Conservation (phyloP, 2,888 invertebrate genomes). For the Tolmerus cingulatus region DNA sequence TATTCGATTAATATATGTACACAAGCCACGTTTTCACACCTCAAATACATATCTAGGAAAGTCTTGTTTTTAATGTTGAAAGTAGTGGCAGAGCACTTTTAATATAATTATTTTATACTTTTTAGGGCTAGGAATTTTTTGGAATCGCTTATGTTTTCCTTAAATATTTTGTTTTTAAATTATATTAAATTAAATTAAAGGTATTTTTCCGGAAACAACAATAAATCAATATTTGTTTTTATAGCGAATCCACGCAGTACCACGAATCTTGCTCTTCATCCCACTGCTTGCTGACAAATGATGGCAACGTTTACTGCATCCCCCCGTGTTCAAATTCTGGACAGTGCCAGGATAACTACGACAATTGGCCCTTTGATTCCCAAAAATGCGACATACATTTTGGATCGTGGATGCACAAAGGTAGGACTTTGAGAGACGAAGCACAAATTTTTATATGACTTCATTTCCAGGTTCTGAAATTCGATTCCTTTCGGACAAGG, state of each 20-base stretch:
- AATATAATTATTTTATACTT: no score
- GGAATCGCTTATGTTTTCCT: no score
- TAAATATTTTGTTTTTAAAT: no score
- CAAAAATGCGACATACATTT: constrained; percentile 72
- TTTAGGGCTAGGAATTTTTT: no score
- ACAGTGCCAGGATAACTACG: constrained; percentile 68
- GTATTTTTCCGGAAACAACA: neutral
- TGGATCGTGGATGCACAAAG: constrained; percentile 68
- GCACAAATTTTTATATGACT: neutral
- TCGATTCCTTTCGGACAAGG: neutral
- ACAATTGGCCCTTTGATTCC: constrained; percentile 72
- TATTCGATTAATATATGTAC: no score
- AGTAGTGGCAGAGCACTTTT: no score
- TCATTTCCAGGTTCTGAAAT: constrained; percentile 24
- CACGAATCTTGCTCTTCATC: constrained; percentile 57
- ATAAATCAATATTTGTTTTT: neutral
- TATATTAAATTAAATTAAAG: no score
- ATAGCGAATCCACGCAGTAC: constrained; percentile 39
- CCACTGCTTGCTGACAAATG: constrained; percentile 65
- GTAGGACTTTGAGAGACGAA: neutral
- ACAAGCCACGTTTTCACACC: no score
- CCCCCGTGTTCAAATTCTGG: constrained; percentile 68
- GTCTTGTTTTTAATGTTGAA: no score
- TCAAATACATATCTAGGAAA: no score
- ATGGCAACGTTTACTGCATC: constrained; percentile 70